phyloP scores from a whole-genome alignment of 2,888 invertebrate species.

The Lacanobia oleracea region DNA sequence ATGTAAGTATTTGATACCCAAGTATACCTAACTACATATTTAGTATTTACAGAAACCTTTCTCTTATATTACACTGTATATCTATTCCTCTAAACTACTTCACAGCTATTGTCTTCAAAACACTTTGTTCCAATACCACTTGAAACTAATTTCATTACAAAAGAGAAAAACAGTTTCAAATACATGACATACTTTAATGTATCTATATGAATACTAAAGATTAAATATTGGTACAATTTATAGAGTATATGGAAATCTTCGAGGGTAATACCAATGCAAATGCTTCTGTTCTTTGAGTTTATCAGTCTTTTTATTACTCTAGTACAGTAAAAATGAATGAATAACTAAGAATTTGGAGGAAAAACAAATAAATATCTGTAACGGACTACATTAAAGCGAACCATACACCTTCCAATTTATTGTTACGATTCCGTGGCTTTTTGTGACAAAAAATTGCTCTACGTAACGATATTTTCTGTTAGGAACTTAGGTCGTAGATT shows the following conservation, averaged over 20 bases:
- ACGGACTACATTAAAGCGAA: conserved; percentile 34
- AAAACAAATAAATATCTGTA: conserved; percentile 51
- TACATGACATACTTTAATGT: conserved; percentile 33
- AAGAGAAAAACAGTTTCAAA: conserved; percentile 25
- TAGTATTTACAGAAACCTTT: conserved; percentile 27
- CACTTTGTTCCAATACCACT: conserved; percentile 9
- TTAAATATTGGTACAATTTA: conserved; percentile 57
- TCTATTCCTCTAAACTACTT: conserved; percentile 1
- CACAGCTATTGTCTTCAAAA: conserved; percentile 26
- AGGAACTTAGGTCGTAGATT: conserved; percentile 37
- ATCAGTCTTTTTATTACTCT: conserved; percentile 42
- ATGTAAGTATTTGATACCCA: neutral
- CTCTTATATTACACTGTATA: conserved; percentile 22
- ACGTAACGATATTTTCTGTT: conserved; percentile 39
- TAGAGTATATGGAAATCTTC: conserved; percentile 55
- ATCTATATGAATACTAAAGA: conserved; percentile 49
- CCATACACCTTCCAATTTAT: conserved; percentile 48
- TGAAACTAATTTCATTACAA: conserved; percentile 28
- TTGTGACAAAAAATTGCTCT: conserved; percentile 21
- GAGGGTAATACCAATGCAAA: conserved; percentile 55
- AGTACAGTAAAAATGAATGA: conserved; percentile 45
- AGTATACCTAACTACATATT: conserved; percentile 24
- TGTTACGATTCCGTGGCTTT: conserved; percentile 6
- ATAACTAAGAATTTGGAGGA: conserved; percentile 43
- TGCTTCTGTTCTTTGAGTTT: conserved; percentile 56